These are phyloP conservation scores for Allacma fusca DNA, from an alignment of 2,888 invertebrate genomes.

Conservation along the genomic window DNA sequence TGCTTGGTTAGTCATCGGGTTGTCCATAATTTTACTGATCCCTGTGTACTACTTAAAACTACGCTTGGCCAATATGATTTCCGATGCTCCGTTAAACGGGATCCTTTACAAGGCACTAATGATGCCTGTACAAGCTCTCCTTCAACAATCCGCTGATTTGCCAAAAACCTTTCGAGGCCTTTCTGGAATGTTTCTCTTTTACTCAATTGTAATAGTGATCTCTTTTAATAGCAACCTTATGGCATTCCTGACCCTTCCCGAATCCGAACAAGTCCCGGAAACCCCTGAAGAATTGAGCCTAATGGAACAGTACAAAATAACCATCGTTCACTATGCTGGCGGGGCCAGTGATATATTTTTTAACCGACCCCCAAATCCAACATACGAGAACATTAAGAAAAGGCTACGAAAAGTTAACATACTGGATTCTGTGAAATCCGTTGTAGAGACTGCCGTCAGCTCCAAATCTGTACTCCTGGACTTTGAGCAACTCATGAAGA, in stretches of 20 bases:
- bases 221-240: constrained; percentile 2
- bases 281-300: background rate
- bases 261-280: background rate
- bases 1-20: background rate
- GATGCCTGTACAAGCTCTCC: no score
- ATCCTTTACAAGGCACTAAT: no score
- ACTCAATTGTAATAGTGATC: background rate
- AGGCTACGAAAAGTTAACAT: background rate
- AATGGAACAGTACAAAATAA: background rate
- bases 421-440: background rate
- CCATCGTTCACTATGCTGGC: background rate
- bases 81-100: no score
- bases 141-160: no score
- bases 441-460: background rate
- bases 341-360: background rate
- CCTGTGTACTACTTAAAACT: background rate
- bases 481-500: background rate
- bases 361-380: background rate
- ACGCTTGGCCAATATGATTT: background rate
- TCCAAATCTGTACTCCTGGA: background rate
- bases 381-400: background rate
- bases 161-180: background rate
- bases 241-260: background rate
- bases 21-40: background rate
- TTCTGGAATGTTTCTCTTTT: background rate